Evolutionary conservation across 2,888 invertebrate species (phyloP).

Genomic region (Synanthedon tipuliformis): DNA sequence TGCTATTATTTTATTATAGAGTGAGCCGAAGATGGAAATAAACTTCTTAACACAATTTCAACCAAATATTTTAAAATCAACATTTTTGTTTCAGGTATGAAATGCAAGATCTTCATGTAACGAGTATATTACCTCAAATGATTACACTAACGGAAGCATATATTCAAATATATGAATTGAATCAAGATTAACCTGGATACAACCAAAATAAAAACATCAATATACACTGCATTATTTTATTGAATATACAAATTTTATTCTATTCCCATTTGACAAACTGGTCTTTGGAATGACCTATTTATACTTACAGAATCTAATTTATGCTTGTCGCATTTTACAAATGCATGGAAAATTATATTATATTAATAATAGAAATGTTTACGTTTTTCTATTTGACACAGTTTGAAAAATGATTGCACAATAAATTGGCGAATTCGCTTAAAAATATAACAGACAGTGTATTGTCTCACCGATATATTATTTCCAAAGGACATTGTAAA

Average conservation of each 20-base stretch:
- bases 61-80: no score
- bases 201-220: slow-evolving; percentile 21
- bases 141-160: slow-evolving; percentile 99
- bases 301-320: slow-evolving; percentile 22
- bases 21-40: no score
- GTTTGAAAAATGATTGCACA: slow-evolving; percentile 26
- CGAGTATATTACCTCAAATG: slow-evolving; percentile 98
- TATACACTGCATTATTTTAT: slow-evolving; percentile 33
- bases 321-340: neutral
- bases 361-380: neutral
- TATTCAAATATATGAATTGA: slow-evolving; percentile 86
- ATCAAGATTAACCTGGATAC: slow-evolving; percentile 38
- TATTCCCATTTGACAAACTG: slow-evolving; percentile 35
- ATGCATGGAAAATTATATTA: neutral
- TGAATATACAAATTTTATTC: slow-evolving; percentile 51
- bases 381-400: slow-evolving; percentile 31
- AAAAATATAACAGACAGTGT: neutral
- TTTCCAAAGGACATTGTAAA: neutral
- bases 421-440: neutral
- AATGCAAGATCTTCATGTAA: slow-evolving; percentile 98
- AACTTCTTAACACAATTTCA: no score
- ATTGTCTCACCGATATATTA: no score
- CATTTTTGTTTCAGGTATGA: slow-evolving; percentile 69
- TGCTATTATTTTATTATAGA: no score
- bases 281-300: slow-evolving; percentile 40